A percentile compares a stretch with the other conserved stretches of the same genome.
These are phyloP conservation scores for Parnassius apollo DNA, from an alignment of 2,888 invertebrate species.

Conservation along the genomic window DNA sequence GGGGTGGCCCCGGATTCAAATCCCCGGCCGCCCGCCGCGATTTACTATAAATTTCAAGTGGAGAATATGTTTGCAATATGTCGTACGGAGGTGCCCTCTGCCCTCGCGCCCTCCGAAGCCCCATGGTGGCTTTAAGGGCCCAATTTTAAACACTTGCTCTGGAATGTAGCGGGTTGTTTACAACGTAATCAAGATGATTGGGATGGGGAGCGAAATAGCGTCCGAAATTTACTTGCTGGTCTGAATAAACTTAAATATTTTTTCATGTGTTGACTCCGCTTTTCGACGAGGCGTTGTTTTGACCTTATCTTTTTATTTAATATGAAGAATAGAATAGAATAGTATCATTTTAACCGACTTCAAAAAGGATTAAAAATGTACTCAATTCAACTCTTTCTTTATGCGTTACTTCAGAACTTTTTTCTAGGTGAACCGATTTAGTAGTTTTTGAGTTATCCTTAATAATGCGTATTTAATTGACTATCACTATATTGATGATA, in stretches of 20 bases:
- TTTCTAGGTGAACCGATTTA: too few relatives aligned
- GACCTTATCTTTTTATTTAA: too few relatives aligned
- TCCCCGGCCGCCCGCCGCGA: slow-evolving; percentile 48
- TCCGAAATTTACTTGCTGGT: neutral
- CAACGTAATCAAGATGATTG: slow-evolving; percentile 58
- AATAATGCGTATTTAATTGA: too few relatives aligned
- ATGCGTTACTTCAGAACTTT: too few relatives aligned
- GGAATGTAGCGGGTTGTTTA: slow-evolving; percentile 69
- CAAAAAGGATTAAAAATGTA: too few relatives aligned
- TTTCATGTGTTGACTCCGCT: neutral
- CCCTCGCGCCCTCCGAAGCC: slow-evolving; percentile 48
- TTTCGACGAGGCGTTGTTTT: too few relatives aligned
- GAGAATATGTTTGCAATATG: slow-evolving; percentile 78
- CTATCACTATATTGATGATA: too few relatives aligned
- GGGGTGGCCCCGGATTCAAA: slow-evolving; percentile 29
- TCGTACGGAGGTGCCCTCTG: slow-evolving; percentile 44
- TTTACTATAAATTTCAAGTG: slow-evolving; percentile 78
- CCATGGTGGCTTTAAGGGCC: slow-evolving; percentile 39
- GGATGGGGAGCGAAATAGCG: slow-evolving; percentile 36
- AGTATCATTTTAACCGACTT: too few relatives aligned
- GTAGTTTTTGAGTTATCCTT: too few relatives aligned
- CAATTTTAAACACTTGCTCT: slow-evolving; percentile 64
- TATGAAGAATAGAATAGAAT: too few relatives aligned
- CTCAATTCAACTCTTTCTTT: too few relatives aligned
- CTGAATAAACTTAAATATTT: slow-evolving; percentile 3